Percentiles rank a stretch among this genome's conserved stretches.
Conservation (phyloP, 2,797 vertebrate species). For the Micromesistius poutassou region DNA sequence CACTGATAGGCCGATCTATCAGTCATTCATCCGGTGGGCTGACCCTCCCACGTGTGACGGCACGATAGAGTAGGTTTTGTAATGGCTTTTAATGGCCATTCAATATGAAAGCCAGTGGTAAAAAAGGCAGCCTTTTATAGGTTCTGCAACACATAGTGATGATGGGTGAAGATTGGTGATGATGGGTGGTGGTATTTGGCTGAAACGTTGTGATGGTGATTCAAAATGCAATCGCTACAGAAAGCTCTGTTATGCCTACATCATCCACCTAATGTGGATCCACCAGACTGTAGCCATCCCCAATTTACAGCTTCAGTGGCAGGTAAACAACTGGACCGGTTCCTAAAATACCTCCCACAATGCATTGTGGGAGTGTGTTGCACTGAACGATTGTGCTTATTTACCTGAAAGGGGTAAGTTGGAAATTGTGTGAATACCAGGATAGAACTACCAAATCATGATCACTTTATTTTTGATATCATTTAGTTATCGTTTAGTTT, state of each 20-base stretch:
- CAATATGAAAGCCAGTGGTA: neutral
- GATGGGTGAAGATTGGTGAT: neutral
- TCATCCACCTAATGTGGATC: neutral
- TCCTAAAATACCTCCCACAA: slow-evolving; percentile 1
- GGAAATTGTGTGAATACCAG: neutral
- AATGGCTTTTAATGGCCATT: neutral
- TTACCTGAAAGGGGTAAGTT: neutral
- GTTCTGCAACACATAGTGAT: neutral
- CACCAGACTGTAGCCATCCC: neutral
- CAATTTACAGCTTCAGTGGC: neutral
- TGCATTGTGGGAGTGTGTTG: neutral
- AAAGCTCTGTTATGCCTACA: neutral
- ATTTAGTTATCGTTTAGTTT: neutral
- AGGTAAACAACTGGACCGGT: neutral
- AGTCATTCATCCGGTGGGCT: neutral
- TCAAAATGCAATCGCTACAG: neutral
- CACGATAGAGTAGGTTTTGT: neutral
- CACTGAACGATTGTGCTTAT: neutral
- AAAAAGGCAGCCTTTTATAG: neutral
- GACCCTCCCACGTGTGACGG: neutral
- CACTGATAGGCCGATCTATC: neutral
- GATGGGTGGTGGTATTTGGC: neutral
- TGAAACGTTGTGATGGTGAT: neutral
- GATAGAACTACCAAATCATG: neutral
- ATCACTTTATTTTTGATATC: neutral